These are phyloP conservation scores for Uria aalge DNA, from an alignment of 2,113 vertebrate species.

Conservation along the genomic window DNA sequence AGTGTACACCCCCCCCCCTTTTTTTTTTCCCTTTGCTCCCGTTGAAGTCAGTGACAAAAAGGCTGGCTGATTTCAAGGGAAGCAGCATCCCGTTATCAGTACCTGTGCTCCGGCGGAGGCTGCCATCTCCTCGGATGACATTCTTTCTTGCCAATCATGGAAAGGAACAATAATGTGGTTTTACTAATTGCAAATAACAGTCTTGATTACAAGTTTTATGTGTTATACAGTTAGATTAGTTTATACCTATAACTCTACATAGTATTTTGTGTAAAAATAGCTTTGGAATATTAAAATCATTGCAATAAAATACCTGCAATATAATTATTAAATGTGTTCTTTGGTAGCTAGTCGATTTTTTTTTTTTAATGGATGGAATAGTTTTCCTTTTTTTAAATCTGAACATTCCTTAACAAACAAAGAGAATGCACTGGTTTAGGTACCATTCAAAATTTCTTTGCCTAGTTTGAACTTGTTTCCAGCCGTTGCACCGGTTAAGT, in stretches of 20 bases:
- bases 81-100: background rate
- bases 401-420: constrained; percentile 87
- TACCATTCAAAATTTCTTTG: constrained; percentile 75
- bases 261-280: constrained; percentile 84
- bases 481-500: constrained; percentile 52
- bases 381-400: constrained; percentile 74
- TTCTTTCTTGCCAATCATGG: constrained; percentile 71
- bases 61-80: background rate
- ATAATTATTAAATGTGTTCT: constrained; percentile 81
- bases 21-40: background rate
- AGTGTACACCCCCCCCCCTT: background rate
- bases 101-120: background rate
- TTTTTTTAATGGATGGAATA: constrained; percentile 70
- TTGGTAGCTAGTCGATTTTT: constrained; percentile 79
- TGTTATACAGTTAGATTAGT: constrained; percentile 76
- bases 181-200: constrained; percentile 74
- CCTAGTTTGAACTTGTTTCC: constrained; percentile 75
- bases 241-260: constrained; percentile 80
- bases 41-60: background rate
- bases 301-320: constrained; percentile 84
- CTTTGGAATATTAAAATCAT: constrained; percentile 84
- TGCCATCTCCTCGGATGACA: constrained; percentile 47
- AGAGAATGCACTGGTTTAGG: constrained; percentile 94
- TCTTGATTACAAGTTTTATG: constrained; percentile 70
- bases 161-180: constrained; percentile 66